These are phyloP conservation scores for Triplophysa siluroides DNA, from an alignment of 2,113 vertebrate genomes.

Conservation along the genomic window DNA sequence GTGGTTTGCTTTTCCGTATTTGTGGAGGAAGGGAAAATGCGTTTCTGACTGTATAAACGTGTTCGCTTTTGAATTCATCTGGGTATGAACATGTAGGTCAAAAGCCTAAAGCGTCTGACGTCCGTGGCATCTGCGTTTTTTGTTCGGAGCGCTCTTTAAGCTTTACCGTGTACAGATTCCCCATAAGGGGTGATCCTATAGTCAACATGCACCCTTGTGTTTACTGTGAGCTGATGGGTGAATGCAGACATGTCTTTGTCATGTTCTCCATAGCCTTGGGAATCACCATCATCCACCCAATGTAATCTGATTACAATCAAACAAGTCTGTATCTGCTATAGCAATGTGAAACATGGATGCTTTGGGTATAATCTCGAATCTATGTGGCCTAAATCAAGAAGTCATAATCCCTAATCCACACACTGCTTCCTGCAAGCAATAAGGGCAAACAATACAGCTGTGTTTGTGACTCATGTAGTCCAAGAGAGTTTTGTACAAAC, in stretches of 20 bases:
- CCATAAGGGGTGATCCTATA: not conserved
- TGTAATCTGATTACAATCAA: constrained; percentile 38
- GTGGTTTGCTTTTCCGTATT: constrained; percentile 17
- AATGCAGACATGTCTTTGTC: constrained; percentile 9
- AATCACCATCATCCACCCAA: constrained; percentile 22
- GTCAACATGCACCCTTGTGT: not conserved
- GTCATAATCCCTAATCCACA: constrained; percentile 43
- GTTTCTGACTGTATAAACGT: not conserved
- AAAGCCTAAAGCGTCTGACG: not conserved
- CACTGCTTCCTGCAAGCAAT: constrained; percentile 15
- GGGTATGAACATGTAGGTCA: constrained; percentile 31
- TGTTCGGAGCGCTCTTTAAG: not conserved
- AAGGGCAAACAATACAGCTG: constrained; percentile 24
- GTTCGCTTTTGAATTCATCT: constrained; percentile 22
- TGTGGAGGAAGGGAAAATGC: not conserved
- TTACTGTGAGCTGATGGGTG: not conserved
- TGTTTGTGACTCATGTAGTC: constrained; percentile 25
- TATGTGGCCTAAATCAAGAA: constrained; percentile 39
- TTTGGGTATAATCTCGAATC: constrained; percentile 25
- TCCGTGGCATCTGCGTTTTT: constrained; percentile 12
- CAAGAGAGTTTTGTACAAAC: constrained; percentile 16
- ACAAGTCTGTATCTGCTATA: constrained; percentile 28
- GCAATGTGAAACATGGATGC: not conserved
- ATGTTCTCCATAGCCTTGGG: constrained; percentile 23
- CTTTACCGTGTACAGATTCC: constrained; percentile 5